These are phyloP conservation scores for Anomalospiza imberbis DNA, from an alignment of 2,797 vertebrate genomes.

Conservation along the genomic window DNA sequence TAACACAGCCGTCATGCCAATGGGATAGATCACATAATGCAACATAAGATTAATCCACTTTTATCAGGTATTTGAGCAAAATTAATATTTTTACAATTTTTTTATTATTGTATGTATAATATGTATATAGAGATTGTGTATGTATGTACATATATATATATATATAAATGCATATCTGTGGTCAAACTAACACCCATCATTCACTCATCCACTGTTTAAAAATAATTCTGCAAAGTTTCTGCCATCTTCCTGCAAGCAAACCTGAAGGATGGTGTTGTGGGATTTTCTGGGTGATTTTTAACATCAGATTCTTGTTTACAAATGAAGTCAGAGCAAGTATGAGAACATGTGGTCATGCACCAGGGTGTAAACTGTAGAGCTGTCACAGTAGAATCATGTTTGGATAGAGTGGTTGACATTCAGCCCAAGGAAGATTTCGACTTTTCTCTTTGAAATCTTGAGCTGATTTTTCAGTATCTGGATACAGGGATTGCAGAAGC, in stretches of 20 bases:
- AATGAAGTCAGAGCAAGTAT: not conserved
- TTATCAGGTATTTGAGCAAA: constrained; percentile 8
- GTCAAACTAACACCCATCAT: not conserved
- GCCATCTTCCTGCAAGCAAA: not conserved
- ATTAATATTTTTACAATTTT: constrained; percentile 44
- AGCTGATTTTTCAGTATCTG: not conserved
- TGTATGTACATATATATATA: not conserved
- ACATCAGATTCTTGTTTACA: not conserved
- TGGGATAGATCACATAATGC: not conserved
- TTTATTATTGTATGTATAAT: constrained; percentile 51
- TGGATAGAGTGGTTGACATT: not conserved
- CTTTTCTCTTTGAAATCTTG: not conserved
- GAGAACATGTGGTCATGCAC: not conserved
- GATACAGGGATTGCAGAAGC: not conserved
- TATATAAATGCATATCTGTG: not conserved
- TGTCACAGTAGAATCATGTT: not conserved
- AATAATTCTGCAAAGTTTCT: not conserved
- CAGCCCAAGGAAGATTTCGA: not conserved
- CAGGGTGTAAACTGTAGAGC: not conserved
- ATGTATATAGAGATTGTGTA: constrained; percentile 11
- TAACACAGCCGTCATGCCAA: not conserved
- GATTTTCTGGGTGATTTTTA: not conserved
- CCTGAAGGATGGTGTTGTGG: not conserved
- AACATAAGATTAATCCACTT: not conserved
- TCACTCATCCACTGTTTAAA: not conserved